Evolutionary conservation across 2,797 vertebrate genomes (phyloP), one percentile per base, ranked within the genome.

Genomic region (Danio kyathit): DNA sequence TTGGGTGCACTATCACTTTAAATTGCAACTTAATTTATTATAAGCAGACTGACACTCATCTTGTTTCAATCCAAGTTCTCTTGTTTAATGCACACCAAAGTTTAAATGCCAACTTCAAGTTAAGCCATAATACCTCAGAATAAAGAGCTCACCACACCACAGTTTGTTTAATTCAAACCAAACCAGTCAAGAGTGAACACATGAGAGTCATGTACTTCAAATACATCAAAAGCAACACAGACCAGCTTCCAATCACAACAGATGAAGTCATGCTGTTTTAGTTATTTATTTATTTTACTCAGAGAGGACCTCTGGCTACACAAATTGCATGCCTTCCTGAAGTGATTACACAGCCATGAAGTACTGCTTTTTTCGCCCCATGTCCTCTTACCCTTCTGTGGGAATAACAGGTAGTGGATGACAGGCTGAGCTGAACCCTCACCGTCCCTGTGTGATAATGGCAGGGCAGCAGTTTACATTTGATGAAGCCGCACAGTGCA

Each of bases 401-500:
- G 10, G 60, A 84, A 86, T 86, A 88, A 84, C 49, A 76, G 83
- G 84, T 85, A 84, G 84, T 0, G 76, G 79, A 84, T 91, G 90
- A 91, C 85, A 84, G 90, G 84, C 88, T 70, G 80, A 29, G 75
- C 81, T 82, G 83, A 88, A 75, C 87, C 69, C 79, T 88, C 80
- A 85, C 86, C 43, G 79, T 88, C 79, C 82, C 75, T 81, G 64
- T 82, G 87, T 79, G 89, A 92, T 92, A 91, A 92, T 92, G 90
- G 89, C 87, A 61, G 76, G 88, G 89, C 89, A 87, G 82, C 64
- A 16, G 83, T 90, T 92, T 89, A 84, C 71, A 87, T 92, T 89
- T 92, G 88, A 92, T 90, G 87, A 90, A 88, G 88, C 87, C 86
- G 83, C 87, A 85, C 85, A 90, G 88, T 89, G 88, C 87, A 91